phyloP scores from a whole-genome alignment of 2,888 invertebrate species.

The Cephus spinipes region DNA sequence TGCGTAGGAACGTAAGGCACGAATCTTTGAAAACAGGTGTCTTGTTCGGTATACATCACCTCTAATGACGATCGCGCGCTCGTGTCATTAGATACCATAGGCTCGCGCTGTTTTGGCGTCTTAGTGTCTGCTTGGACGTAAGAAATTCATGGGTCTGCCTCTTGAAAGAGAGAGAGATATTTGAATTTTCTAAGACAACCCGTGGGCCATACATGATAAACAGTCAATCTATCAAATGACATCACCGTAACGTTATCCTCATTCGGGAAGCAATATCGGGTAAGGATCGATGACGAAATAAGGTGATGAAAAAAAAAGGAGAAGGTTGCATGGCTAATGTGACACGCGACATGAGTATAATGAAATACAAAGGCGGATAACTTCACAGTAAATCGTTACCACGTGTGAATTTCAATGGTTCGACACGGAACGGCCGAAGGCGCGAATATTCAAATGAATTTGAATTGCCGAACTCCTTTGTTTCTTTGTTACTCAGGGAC shows the following conservation, averaged over 20 bases:
- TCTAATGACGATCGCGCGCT: conserved; percentile 24
- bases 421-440: background rate
- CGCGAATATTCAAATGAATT: background rate
- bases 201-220: background rate
- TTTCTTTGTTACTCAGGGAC: background rate
- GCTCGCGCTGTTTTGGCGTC: conserved; percentile 30
- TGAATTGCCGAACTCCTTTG: background rate
- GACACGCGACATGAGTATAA: background rate
- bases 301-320: background rate
- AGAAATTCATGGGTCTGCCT: conserved; percentile 7
- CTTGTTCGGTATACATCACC: conserved; percentile 21
- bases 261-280: background rate
- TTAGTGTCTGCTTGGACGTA: conserved; percentile 26
- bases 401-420: background rate
- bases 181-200: background rate
- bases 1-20: conserved; percentile 20
- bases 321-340: background rate
- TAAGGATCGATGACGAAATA: background rate
- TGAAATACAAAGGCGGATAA: background rate
- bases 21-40: conserved; percentile 34
- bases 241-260: background rate
- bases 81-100: conserved; percentile 28
- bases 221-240: background rate
- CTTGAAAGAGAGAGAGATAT: background rate
- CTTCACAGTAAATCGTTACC: background rate